Conservation (phyloP, 2,797 vertebrate species). For the Peromyscus melanophrys region DNA sequence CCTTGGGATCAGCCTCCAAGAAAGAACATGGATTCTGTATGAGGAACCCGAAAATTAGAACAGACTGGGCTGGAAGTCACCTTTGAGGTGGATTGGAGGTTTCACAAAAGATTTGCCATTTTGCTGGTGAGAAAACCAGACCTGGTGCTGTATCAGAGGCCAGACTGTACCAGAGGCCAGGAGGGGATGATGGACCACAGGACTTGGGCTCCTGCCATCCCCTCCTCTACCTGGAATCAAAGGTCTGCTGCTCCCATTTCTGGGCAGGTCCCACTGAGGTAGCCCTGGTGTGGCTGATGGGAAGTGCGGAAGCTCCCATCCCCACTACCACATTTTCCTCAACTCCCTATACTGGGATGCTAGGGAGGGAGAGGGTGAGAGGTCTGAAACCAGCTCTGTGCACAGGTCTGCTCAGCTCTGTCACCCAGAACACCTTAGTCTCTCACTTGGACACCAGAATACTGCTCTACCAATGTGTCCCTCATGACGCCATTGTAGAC, state of each 20-base stretch:
- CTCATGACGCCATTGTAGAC: not conserved
- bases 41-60: not conserved
- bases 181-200: rapidly evolving
- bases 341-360: rapidly evolving
- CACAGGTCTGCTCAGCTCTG: not conserved
- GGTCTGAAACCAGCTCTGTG: not conserved
- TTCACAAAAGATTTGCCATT: not conserved
- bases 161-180: not conserved
- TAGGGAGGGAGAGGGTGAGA: not conserved
- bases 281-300: too few species aligned
- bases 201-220: not conserved
- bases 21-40: not conserved
- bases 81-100: not conserved
- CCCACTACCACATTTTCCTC: not conserved
- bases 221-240: not conserved
- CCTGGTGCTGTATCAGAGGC: too few species aligned
- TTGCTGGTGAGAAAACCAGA: not conserved
- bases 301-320: rapidly evolving
- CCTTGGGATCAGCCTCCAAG: not conserved
- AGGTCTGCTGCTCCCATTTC: rapidly evolving
- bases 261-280: too few species aligned
- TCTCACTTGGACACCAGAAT: not conserved
- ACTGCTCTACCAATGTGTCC: not conserved
- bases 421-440: not conserved
- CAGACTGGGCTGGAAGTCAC: not conserved